phyloP scores from a whole-genome alignment of 2,113 vertebrate genomes.

The Rhinopomastus cyanomelas region DNA sequence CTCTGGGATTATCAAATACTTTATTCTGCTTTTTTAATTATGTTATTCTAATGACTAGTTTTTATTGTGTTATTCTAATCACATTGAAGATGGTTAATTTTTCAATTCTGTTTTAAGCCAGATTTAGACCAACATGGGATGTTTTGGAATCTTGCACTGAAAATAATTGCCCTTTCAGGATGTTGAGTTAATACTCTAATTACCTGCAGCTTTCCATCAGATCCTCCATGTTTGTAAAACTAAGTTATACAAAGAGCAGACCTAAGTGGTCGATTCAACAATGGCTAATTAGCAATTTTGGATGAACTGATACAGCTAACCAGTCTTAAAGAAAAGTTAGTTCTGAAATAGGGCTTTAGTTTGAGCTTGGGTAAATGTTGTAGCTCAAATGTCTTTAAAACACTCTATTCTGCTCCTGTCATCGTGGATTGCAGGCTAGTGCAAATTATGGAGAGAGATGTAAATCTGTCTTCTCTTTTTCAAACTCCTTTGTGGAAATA shows the following conservation, averaged over 20 bases:
- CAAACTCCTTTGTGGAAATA: background rate
- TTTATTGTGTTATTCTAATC: background rate
- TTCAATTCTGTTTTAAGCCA: background rate
- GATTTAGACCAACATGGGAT: background rate
- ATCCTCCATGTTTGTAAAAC: background rate
- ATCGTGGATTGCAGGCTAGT: background rate
- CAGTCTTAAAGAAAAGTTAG: background rate
- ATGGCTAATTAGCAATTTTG: background rate
- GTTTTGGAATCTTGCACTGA: background rate
- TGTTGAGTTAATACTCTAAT: background rate
- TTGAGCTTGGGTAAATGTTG: background rate
- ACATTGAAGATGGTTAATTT: background rate
- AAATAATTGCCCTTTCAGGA: background rate
- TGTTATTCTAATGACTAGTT: background rate
- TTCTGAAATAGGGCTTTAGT: background rate
- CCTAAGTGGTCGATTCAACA: background rate
- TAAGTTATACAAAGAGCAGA: background rate
- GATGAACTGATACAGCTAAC: background rate
- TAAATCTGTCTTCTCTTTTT: background rate
- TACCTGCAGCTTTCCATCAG: background rate
- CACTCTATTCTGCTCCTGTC: background rate
- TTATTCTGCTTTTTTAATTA: rapidly evolving
- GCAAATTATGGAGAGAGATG: background rate
- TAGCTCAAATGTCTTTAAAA: background rate
- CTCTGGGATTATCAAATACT: background rate